A percentile compares a stretch with the other conserved stretches of the same genome.
phyloP scores from a whole-genome alignment of 1,140 invertebrate genomes.

The Rhopalosiphum padi region DNA sequence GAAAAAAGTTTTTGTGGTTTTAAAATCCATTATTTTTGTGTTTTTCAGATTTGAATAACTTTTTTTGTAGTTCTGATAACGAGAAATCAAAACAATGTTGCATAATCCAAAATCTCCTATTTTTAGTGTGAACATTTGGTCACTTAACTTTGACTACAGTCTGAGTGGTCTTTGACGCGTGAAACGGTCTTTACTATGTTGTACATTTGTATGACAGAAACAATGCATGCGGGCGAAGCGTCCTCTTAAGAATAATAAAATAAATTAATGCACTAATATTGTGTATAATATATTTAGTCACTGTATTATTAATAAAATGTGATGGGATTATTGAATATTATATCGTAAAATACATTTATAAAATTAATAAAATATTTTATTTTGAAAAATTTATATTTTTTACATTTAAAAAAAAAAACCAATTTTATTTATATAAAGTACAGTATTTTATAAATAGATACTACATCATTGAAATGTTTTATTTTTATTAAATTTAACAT shows the following conservation, averaged over 20 bases:
- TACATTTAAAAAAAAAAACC: neutral
- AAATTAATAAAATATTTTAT: neutral
- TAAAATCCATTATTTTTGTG: no score
- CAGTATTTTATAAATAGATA: neutral
- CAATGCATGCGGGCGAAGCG: no score
- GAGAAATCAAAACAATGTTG: no score
- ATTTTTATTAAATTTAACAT: neutral
- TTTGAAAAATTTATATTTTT: neutral
- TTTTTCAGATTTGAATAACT: no score
- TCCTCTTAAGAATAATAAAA: neutral
- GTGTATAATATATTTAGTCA: neutral
- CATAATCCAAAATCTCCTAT: no score
- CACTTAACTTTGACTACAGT: no score
- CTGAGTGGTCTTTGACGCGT: no score
- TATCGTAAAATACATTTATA: neutral
- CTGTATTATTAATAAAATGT: neutral
- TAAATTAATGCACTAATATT: neutral
- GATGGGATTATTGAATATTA: neutral
- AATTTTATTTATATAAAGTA: neutral
- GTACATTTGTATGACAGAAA: no score
- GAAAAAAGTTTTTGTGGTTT: no score
- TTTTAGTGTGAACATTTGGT: no score
- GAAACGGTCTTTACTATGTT: no score
- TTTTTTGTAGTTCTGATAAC: no score
- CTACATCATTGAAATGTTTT: neutral